Conservation (phyloP, 2,113 vertebrate genomes). For the Tupaia tana region DNA sequence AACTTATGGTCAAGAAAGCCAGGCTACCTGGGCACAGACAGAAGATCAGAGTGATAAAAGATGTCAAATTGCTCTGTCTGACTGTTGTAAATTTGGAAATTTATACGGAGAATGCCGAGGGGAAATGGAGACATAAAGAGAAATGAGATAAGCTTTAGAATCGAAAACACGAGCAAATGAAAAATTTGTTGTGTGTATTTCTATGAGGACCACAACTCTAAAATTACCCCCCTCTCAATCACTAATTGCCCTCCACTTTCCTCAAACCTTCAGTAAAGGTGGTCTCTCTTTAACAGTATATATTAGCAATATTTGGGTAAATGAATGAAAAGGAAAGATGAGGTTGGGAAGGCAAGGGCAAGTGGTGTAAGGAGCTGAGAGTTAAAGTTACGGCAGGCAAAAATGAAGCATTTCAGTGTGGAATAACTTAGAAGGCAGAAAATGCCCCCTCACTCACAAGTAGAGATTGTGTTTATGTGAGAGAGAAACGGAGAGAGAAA, state of each 20-base stretch:
- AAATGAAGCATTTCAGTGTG: neutral
- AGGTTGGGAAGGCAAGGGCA: neutral
- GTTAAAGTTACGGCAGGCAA: neutral
- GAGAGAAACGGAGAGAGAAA: neutral
- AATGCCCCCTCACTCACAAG: neutral
- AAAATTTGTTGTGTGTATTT: neutral
- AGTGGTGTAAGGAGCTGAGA: neutral
- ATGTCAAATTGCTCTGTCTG: neutral
- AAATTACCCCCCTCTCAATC: neutral
- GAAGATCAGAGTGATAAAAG: neutral
- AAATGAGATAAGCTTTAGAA: neutral
- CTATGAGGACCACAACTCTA: neutral
- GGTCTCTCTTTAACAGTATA: neutral
- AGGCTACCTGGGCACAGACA: neutral
- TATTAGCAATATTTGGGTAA: neutral
- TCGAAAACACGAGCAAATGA: neutral
- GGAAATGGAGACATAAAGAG: neutral
- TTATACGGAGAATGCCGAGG: neutral
- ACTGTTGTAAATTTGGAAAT: neutral
- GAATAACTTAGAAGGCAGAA: neutral
- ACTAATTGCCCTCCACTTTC: neutral
- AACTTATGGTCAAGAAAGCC: neutral
- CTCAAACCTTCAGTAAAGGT: neutral
- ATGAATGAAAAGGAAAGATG: neutral
- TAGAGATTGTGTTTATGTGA: neutral